phyloP scores from a whole-genome alignment of 2,113 vertebrate species.

The Sarotherodon lohbergeri region DNA sequence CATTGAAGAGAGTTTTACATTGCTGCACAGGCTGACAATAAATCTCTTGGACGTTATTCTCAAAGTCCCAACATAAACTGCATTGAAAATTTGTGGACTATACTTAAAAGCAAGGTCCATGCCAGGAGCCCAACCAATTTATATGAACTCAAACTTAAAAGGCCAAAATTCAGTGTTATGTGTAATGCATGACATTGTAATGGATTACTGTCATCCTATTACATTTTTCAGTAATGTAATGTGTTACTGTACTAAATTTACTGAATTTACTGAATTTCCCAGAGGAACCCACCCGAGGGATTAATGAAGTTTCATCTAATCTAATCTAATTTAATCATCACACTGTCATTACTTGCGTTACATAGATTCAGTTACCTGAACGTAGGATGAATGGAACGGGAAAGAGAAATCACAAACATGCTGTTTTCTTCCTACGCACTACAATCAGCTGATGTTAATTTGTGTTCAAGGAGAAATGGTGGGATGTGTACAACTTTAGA shows the following conservation, averaged over 20 bases:
- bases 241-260: neutral
- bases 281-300: too few species aligned
- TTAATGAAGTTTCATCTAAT: too few species aligned
- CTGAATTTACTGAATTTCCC: too few species aligned
- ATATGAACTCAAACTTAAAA: neutral
- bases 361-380: neutral
- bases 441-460: neutral
- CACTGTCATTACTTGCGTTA: neutral
- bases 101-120: neutral
- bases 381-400: neutral
- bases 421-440: neutral
- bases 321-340: neutral
- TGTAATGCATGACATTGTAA: neutral
- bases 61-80: neutral
- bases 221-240: neutral
- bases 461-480: neutral
- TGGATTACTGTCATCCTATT: neutral
- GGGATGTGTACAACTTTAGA: neutral
- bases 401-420: neutral
- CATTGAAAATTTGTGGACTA: neutral
- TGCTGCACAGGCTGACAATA: neutral
- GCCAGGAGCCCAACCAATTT: rapidly evolving
- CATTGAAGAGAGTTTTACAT: neutral
- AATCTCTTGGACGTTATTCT: neutral
- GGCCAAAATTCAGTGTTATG: neutral